Evolutionary conservation across 1,140 invertebrate genomes (phyloP).

Genomic region (Drosophila pallidifrons): DNA sequence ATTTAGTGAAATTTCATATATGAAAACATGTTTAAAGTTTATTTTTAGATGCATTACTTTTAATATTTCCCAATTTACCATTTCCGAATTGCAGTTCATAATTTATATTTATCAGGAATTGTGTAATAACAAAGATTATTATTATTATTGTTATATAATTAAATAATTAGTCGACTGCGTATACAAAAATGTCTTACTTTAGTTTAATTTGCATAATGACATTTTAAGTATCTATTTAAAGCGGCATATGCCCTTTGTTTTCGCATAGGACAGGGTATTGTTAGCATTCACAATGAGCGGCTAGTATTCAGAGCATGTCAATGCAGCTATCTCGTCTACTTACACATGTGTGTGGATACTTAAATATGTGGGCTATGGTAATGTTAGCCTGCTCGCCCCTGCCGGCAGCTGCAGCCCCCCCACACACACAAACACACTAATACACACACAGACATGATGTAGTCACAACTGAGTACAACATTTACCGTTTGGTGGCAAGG

Average conservation of each 20-base stretch:
- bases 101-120: no score
- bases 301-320: conserved; percentile 78
- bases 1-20: no score
- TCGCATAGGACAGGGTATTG: conserved; percentile 28
- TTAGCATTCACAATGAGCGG: conserved; percentile 48
- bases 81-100: no score
- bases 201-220: no score
- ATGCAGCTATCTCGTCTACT: conserved; percentile 56
- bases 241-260: neutral
- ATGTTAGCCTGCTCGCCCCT: conserved; percentile 57
- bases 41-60: no score
- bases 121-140: no score
- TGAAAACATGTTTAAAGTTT: no score
- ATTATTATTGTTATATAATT: no score
- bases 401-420: conserved; percentile 31
- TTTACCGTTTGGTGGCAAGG: conserved; percentile 74
- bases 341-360: conserved; percentile 26
- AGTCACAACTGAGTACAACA: conserved; percentile 55
- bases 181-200: no score
- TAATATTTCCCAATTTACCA: no score
- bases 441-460: conserved; percentile 23
- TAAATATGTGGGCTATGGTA: conserved; percentile 65
- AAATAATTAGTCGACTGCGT: no score
- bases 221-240: neutral
- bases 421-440: neutral